phyloP scores from a whole-genome alignment of 2,797 vertebrate species.

The Catharus ustulatus region DNA sequence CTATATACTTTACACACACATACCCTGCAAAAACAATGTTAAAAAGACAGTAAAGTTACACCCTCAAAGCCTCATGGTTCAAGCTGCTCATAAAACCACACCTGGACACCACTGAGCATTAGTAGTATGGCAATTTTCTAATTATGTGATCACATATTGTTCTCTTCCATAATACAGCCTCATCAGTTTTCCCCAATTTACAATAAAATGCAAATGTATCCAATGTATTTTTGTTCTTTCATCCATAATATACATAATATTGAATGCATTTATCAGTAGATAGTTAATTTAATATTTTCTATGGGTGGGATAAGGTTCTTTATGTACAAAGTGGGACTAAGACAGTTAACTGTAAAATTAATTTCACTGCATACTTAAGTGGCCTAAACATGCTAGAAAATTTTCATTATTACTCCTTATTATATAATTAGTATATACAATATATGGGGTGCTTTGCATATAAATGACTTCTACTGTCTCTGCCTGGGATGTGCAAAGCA shows the following conservation, averaged over 20 bases:
- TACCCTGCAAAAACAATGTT: background rate
- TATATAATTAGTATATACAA: conserved; percentile 58
- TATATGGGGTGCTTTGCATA: conserved; percentile 42
- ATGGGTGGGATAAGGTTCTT: conserved; percentile 2
- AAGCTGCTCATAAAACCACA: conserved; percentile 32
- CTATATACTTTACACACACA: background rate
- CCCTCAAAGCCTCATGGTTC: background rate
- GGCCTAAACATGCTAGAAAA: conserved; percentile 43
- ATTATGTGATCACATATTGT: conserved; percentile 27
- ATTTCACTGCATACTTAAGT: conserved; percentile 13
- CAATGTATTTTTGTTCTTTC: conserved; percentile 19
- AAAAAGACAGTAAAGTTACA: conserved; percentile 19
- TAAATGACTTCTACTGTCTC: conserved; percentile 28
- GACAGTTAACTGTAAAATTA: conserved; percentile 56
- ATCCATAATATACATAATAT: background rate
- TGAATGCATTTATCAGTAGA: conserved; percentile 12
- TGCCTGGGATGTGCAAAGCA: background rate
- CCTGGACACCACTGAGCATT: background rate
- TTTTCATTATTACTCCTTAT: conserved; percentile 53
- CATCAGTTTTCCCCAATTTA: conserved; percentile 34
- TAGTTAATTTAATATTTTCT: conserved; percentile 43
- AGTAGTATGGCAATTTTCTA: background rate
- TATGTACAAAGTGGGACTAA: conserved; percentile 30
- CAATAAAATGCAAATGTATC: conserved; percentile 18
- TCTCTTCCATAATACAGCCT: conserved; percentile 19